Evolutionary conservation across 2,113 vertebrate species (phyloP), one percentile per base, ranked within the genome.

Genomic region (Melanostigma gelatinosum): DNA sequence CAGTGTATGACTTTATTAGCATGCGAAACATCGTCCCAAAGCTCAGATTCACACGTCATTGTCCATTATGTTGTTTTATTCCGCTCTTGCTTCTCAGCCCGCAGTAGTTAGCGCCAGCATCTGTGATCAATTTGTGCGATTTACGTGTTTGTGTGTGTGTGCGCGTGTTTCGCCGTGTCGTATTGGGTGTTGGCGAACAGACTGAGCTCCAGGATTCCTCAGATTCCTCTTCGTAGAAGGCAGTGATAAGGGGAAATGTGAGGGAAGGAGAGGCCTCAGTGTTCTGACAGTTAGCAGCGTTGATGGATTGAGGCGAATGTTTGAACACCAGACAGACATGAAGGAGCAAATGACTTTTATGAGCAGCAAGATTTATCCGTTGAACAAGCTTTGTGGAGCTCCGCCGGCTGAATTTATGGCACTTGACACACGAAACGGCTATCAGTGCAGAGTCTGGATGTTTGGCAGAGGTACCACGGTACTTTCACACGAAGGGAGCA

Each of bases 331-430:
- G 92, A 92, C 87, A 83, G 88, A 92, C 90, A 77, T 87, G 85
- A 92, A 94, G 84, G 84, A 87, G 81, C 91, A 81, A 90, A 89
- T 69, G 80, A 83, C 85, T 92, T 94, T 94, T 89, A 92, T 93
- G 88, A 92, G 90, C 75, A 60, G 36, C 46, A 18, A 89, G 90
- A 93, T 94, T 94, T 93, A 94, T 93, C 76, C 80, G 0, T 60
- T 34, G 78, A 87, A 91, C 93, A 91, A 92, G 88, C 89, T 87
- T 85, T 78, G 88, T 88, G 48, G 79, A 93, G 88, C 86, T 57
- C 65, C 29, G 57, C 82, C 16, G 63, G 44, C 82, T 67, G 75
- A 68, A 94, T 91, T 92, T 93, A 93, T 79, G 85, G 38, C 77
- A 70, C 84, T 82, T 78, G 85, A 89, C 89, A 87, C 83, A 80